These are phyloP conservation scores for Apodemia mormo DNA, from an alignment of 2,888 invertebrate genomes.

Conservation along the genomic window DNA sequence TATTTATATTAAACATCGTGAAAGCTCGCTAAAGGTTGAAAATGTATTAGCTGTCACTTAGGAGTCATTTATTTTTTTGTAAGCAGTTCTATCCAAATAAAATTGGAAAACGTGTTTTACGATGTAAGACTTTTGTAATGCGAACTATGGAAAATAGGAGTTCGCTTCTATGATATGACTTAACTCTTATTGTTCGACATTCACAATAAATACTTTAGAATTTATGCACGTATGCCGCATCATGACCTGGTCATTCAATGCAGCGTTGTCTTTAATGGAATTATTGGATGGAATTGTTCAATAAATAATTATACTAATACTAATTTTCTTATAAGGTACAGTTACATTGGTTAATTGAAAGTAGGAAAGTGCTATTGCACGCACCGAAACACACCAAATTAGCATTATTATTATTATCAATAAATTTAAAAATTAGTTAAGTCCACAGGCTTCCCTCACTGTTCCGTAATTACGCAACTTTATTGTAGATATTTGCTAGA, in stretches of 20 bases:
- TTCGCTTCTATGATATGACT: conserved; percentile 35
- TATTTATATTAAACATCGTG: conserved; percentile 45
- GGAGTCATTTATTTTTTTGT: conserved; percentile 36
- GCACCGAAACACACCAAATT: conserved; percentile 75
- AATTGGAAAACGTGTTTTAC: conserved; percentile 30
- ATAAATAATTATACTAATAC: conserved; percentile 46
- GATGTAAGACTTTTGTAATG: conserved; percentile 34
- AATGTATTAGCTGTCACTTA: conserved; percentile 43
- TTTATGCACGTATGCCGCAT: conserved; percentile 27
- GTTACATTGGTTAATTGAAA: conserved; percentile 59
- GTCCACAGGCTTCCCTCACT: conserved; percentile 71
- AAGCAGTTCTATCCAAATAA: conserved; percentile 41
- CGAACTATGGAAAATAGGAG: conserved; percentile 35
- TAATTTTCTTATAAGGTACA: conserved; percentile 60
- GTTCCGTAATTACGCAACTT: conserved; percentile 62
- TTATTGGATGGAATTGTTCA: conserved; percentile 72
- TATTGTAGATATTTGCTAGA: conserved; percentile 76
- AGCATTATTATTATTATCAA: conserved; percentile 54
- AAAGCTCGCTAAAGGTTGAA: conserved; percentile 77
- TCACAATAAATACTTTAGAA: conserved; percentile 30
- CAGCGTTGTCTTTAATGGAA: conserved; percentile 59
- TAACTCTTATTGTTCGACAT: conserved; percentile 37
- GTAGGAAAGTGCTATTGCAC: conserved; percentile 80
- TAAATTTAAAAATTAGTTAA: conserved; percentile 60
- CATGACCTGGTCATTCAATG: conserved; percentile 41